Evolutionary conservation across 2,797 vertebrate species (phyloP).

Genomic region (Decapterus maruadsi): DNA sequence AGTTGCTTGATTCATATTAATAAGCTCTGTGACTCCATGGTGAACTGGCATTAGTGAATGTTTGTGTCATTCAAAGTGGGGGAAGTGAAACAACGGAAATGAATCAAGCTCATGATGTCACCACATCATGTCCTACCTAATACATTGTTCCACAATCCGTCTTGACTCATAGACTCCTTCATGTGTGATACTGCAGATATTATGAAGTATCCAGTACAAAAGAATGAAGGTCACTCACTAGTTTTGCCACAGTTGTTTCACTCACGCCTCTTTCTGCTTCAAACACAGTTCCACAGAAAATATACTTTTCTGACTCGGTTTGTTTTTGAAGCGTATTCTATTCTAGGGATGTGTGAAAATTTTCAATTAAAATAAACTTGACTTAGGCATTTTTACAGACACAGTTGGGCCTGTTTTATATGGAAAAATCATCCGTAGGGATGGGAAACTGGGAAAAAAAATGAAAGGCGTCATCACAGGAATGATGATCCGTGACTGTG

Average conservation of each 20-base stretch:
- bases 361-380: slow-evolving; percentile 13
- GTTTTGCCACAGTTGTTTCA: slow-evolving; percentile 14
- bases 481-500: slow-evolving; percentile 58
- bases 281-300: not conserved
- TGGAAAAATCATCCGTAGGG: not conserved
- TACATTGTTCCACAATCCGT: slow-evolving; percentile 17
- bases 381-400: slow-evolving; percentile 8
- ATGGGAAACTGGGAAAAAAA: slow-evolving; percentile 25
- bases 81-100: slow-evolving; percentile 56
- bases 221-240: slow-evolving; percentile 1
- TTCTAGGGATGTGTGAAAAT: not conserved
- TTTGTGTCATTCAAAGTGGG: slow-evolving; percentile 49
- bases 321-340: not conserved
- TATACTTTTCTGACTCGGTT: not conserved
- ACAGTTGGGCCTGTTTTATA: slow-evolving; percentile 12
- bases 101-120: slow-evolving; percentile 66
- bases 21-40: slow-evolving; percentile 14
- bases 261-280: not conserved
- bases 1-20: slow-evolving; percentile 39
- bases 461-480: slow-evolving; percentile 34
- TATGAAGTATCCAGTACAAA: slow-evolving; percentile 7
- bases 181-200: slow-evolving; percentile 15
- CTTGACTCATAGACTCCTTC: slow-evolving; percentile 45
- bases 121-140: not conserved
- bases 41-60: slow-evolving; percentile 27